Base-by-base conservation (phyloP, 1,140 invertebrate genomes). In the Zaprionus ghesquierei region DNA sequence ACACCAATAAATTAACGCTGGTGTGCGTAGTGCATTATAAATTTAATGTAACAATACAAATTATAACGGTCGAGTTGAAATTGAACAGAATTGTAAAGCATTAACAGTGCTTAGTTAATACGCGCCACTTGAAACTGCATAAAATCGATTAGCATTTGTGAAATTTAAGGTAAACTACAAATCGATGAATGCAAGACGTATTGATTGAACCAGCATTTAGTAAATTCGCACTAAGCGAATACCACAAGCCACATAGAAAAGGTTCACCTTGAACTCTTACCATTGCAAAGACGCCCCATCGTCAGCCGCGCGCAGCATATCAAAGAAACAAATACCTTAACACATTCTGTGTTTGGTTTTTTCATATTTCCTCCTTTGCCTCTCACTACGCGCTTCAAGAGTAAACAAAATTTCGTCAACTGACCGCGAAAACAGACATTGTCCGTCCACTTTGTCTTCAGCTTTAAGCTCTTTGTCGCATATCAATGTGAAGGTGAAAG, bases 401-500 rank as follows among this genome's bases (percentile, higher is more conserved):
- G n/a, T 50, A 56, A 58, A 38, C 33, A 49, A n/a, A n/a, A 12
- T 23, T 63, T 70, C 29, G 22, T 13, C 25, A 25, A 54, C 41
- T 65, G 12, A 22, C 9, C 53, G 6, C 23, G 25, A 69, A 41
- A 29, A 31, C 12, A 59, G 25, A 50, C 69, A 46, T 31, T 60
- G 13, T 12, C n/a, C 56, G 5, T 41, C 25, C 27, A 15, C n/a
- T 53, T 29, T 38, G 20, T 54, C 33, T 44, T 50, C 22, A 59
- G 27, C 25, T 27, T 15, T 29, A 44, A 59, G 46, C 33, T 50
- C 33, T 65, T 77, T 70, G 68, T 80, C 49, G 56, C 58, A 41
- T 63, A 54, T 70, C 82, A 89, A 82, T 81, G 82, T 86, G 84
- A 86, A 86, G 82, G 82, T 86, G 79, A 86, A 86, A 86, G 82